Conservation (phyloP, 2,888 invertebrate genomes). For the Ochropacha duplaris region DNA sequence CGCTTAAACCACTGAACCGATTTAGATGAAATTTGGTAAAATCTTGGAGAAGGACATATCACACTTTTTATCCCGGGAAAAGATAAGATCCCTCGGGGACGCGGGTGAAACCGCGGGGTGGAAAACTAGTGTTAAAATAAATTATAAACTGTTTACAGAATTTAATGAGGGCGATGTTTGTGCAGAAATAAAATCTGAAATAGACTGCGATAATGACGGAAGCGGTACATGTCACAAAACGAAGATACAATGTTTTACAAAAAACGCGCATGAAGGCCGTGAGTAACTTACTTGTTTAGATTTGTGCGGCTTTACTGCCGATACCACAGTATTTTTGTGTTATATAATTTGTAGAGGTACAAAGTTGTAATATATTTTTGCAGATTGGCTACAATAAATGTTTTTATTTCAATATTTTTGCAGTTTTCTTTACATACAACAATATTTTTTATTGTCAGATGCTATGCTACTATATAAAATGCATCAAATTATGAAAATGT, state of each 20-base stretch:
- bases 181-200: constrained; percentile 59
- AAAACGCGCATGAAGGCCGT: constrained; percentile 38
- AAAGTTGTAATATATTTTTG: not conserved
- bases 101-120: too few species aligned
- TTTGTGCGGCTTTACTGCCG: too few species aligned
- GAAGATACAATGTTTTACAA: constrained; percentile 51
- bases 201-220: constrained; percentile 68
- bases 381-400: not conserved
- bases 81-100: too few species aligned
- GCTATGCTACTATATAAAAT: too few species aligned
- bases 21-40: too few species aligned
- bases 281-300: not conserved
- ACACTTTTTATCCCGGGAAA: too few species aligned
- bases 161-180: constrained; percentile 54
- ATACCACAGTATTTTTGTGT: too few species aligned
- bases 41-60: too few species aligned
- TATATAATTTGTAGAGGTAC: too few species aligned
- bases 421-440: not conserved
- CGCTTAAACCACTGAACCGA: too few species aligned
- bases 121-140: too few species aligned
- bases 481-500: too few species aligned
- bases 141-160: constrained; percentile 32
- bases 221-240: constrained; percentile 62
- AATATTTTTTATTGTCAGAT: not conserved
- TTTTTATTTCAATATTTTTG: not conserved